Conservation (phyloP, 2,888 invertebrate genomes). For the Athalia cordata region DNA sequence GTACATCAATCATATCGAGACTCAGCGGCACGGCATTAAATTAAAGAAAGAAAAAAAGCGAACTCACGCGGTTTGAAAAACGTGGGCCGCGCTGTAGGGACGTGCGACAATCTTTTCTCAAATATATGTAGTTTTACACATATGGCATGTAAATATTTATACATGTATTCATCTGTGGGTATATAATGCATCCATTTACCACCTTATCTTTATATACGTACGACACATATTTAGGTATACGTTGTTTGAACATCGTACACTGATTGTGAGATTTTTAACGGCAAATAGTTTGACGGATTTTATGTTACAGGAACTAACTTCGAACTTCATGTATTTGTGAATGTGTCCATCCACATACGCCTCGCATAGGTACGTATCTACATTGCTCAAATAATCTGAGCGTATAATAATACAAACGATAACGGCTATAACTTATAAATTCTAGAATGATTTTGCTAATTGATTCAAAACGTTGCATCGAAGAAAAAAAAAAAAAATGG, state of each 20-base stretch:
- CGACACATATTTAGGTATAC: not conserved
- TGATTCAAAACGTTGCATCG: no score
- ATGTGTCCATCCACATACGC: not conserved
- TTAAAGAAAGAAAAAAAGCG: not conserved
- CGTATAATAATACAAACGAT: no score
- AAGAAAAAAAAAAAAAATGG: not conserved
- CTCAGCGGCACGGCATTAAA: not conserved
- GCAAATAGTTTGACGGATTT: constrained; percentile 35
- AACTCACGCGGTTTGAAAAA: not conserved
- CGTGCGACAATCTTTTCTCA: constrained; percentile 22
- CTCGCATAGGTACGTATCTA: not conserved
- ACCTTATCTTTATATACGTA: constrained; percentile 23
- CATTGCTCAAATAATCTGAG: not conserved
- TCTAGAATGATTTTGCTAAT: no score
- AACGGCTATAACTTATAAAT: no score
- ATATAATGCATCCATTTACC: no score
- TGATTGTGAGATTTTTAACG: constrained; percentile 21
- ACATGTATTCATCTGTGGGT: not conserved
- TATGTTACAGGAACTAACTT: constrained; percentile 35
- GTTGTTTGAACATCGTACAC: constrained; percentile 8
- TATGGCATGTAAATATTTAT: not conserved
- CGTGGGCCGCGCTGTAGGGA: not conserved
- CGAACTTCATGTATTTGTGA: not conserved
- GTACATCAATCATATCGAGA: not conserved
- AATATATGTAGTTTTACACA: constrained; percentile 3